These are phyloP conservation scores for Pyrgus malvae DNA, from an alignment of 2,888 invertebrate genomes.

Conservation along the genomic window DNA sequence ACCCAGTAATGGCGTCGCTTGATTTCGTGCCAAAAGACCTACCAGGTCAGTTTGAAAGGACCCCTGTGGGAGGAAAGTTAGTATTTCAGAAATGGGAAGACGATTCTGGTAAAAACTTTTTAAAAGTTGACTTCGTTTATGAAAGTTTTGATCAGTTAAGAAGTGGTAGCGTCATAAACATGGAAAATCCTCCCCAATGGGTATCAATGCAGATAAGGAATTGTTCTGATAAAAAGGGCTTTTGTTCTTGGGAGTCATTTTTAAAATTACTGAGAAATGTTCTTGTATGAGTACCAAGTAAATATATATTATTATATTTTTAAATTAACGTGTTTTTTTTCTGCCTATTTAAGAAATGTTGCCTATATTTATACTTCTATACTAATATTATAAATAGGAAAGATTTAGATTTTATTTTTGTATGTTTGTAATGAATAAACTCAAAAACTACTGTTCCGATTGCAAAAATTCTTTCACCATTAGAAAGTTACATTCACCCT, in stretches of 20 bases:
- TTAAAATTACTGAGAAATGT: constrained; percentile 26
- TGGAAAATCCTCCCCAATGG: constrained; percentile 48
- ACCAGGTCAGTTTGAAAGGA: constrained; percentile 52
- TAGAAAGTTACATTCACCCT: too few species aligned
- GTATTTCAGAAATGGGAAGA: constrained; percentile 65
- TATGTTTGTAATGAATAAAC: too few species aligned
- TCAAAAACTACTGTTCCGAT: too few species aligned
- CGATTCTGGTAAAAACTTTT: constrained; percentile 37
- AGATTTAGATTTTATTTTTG: too few species aligned
- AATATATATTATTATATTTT: too few species aligned
- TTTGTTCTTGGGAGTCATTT: constrained; percentile 55
- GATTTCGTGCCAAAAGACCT: constrained; percentile 48
- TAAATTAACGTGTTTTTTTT: too few species aligned
- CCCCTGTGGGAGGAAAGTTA: constrained; percentile 64
- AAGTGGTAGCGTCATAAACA: constrained; percentile 40
- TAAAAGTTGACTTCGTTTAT: constrained; percentile 61
- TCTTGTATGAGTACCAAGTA: too few species aligned
- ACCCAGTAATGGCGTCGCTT: constrained; percentile 47
- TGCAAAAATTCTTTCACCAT: too few species aligned
- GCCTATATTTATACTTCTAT: too few species aligned
- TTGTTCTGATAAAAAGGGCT: constrained; percentile 48
- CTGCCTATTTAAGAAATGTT: too few species aligned
- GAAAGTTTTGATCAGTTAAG: constrained; percentile 51
- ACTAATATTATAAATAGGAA: too few species aligned
- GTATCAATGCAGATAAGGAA: constrained; percentile 45